Percentiles rank a stretch among this genome's conserved stretches.
phyloP scores from a whole-genome alignment of 2,113 vertebrate genomes.

The Rallus limicola region DNA sequence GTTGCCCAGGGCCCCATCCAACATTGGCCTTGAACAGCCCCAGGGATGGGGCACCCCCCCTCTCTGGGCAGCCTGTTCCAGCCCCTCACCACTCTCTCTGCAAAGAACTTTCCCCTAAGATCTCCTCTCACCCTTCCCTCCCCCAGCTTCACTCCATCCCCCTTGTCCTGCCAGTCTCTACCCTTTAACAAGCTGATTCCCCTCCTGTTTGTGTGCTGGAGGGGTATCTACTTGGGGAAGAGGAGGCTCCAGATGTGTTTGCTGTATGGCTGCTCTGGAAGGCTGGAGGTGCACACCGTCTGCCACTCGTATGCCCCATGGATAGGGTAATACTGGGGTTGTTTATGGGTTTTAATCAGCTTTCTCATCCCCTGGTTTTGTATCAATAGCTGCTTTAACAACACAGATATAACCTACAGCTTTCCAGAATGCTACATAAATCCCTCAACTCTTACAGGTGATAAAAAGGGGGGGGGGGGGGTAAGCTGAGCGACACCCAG shows the following conservation, averaged over 20 bases:
- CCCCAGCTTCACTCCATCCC: too few species aligned
- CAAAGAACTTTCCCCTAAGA: too few species aligned
- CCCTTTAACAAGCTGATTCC: too few species aligned
- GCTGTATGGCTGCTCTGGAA: rapidly evolving
- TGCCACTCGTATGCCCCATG: rapidly evolving
- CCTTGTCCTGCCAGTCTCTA: too few species aligned
- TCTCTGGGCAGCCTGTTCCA: too few species aligned
- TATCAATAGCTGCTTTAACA: neutral
- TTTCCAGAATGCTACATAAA: neutral
- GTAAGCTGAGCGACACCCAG: neutral
- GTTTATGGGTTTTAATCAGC: neutral
- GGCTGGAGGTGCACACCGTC: neutral
- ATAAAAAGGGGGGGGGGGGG: too few species aligned
- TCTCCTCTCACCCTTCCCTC: too few species aligned
- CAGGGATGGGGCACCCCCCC: too few species aligned
- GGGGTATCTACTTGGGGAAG: neutral
- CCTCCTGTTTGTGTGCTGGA: too few species aligned
- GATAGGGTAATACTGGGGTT: neutral
- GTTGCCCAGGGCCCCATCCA: too few species aligned
- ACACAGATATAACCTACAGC: neutral
- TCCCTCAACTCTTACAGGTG: neutral
- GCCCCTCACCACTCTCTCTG: too few species aligned
- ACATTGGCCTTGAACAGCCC: too few species aligned
- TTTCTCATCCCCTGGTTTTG: neutral
- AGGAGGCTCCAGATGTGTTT: neutral